A percentile compares a stretch with the other conserved stretches of the same genome.
These are phyloP conservation scores for Myotis lucifugus DNA, from an alignment of 2,113 vertebrate genomes.

Conservation along the genomic window DNA sequence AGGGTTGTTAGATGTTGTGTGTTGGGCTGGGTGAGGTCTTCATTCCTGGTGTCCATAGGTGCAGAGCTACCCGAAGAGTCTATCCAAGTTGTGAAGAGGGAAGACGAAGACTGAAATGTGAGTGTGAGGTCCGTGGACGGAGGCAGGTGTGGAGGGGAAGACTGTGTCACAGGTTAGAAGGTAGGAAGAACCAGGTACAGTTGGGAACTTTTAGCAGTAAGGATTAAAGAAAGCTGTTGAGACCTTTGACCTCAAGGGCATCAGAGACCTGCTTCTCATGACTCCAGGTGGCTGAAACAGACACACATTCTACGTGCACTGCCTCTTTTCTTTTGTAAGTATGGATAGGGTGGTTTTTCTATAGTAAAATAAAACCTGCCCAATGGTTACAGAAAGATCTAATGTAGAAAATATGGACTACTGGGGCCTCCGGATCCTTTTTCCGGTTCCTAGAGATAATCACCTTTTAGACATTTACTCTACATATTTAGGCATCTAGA, in stretches of 20 bases:
- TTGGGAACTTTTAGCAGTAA: not conserved
- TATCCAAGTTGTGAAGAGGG: not conserved
- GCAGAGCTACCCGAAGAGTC: too few relatives aligned
- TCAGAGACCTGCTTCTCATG: not conserved
- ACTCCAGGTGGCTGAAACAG: not conserved
- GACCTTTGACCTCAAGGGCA: not conserved
- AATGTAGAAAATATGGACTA: not conserved
- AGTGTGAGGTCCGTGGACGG: fast-evolving
- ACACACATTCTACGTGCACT: not conserved
- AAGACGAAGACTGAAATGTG: not conserved
- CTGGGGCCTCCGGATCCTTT: not conserved
- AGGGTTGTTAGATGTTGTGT: not conserved
- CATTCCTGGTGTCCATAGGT: not conserved
- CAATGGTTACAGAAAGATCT: not conserved
- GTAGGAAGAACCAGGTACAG: not conserved
- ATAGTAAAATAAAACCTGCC: not conserved
- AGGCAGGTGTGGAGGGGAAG: fast-evolving
- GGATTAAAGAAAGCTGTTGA: not conserved
- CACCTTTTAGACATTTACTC: not conserved
- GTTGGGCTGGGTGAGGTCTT: not conserved
- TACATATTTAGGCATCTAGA: not conserved
- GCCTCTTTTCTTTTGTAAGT: not conserved
- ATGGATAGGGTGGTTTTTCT: not conserved
- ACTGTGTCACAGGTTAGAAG: not conserved
- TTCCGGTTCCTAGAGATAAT: not conserved